Evolutionary conservation across 2,888 invertebrate species (phyloP).

Genomic region (Apoda limacodes): DNA sequence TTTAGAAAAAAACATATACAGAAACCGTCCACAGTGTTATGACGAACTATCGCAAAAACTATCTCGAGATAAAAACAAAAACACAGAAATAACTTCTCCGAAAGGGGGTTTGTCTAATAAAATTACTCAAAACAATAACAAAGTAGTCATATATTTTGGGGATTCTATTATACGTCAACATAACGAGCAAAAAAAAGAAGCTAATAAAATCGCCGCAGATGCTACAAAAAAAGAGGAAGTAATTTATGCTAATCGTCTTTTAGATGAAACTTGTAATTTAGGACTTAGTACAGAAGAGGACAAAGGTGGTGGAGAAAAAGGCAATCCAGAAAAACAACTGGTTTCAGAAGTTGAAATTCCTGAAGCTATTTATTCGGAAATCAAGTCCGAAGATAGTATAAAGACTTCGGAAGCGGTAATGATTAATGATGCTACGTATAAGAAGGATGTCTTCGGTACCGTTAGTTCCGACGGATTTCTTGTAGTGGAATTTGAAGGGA

Average conservation of each 20-base stretch:
- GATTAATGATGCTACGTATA: slow-evolving; percentile 54
- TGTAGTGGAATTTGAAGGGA: slow-evolving; percentile 72
- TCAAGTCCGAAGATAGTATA: slow-evolving; percentile 30
- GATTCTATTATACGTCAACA: slow-evolving; percentile 72
- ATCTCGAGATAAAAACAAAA: slow-evolving; percentile 61
- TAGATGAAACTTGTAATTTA: slow-evolving; percentile 44
- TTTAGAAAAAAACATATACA: slow-evolving; percentile 48
- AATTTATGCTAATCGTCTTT: slow-evolving; percentile 51
- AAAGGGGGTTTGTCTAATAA: slow-evolving; percentile 51
- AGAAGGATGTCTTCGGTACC: slow-evolving; percentile 51
- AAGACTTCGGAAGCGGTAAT: slow-evolving; percentile 34
- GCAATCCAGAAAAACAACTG: no score
- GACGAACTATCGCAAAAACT: slow-evolving; percentile 55
- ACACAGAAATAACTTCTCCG: slow-evolving; percentile 34
- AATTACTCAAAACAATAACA: slow-evolving; percentile 68
- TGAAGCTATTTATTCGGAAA: slow-evolving; percentile 60
- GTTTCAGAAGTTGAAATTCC: slow-evolving; percentile 50
- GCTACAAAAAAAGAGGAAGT: slow-evolving; percentile 45
- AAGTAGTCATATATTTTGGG: slow-evolving; percentile 80
- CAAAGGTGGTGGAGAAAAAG: slow-evolving; percentile 43
- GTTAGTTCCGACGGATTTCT: slow-evolving; percentile 66
- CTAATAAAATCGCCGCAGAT: slow-evolving; percentile 29
- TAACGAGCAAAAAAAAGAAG: slow-evolving; percentile 55
- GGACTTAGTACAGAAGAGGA: slow-evolving; percentile 42
- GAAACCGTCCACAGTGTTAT: slow-evolving; percentile 57